Conservation (phyloP, 1,140 invertebrate genomes). For the Calephelis nemesis region DNA sequence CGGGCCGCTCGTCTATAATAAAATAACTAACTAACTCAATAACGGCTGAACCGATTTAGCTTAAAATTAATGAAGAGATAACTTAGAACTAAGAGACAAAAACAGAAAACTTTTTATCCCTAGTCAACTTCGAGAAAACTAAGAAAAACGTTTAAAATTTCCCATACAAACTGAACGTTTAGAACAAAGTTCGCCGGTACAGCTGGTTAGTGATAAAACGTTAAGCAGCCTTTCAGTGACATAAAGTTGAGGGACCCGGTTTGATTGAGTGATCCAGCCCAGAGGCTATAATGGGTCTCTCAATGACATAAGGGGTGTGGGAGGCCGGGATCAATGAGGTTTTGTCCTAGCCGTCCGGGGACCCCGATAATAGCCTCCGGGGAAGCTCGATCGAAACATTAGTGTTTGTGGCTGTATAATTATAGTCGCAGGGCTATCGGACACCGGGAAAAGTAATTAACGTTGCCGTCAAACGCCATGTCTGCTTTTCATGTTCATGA, state of each 20-base stretch:
- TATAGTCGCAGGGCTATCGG: conserved; percentile 1
- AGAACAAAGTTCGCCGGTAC: too few relatives aligned
- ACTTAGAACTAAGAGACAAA: too few relatives aligned
- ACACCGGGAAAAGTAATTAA: conserved; percentile 6
- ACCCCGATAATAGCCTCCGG: conserved; percentile 40
- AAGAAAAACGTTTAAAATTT: too few relatives aligned
- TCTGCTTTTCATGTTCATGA: background rate
- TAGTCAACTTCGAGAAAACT: too few relatives aligned
- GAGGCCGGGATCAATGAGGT: conserved; percentile 37
- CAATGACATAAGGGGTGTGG: conserved; percentile 39
- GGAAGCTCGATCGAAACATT: conserved; percentile 20
- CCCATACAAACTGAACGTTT: too few relatives aligned
- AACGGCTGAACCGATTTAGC: too few relatives aligned
- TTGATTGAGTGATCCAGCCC: conserved; percentile 60
- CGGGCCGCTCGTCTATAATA: too few relatives aligned
- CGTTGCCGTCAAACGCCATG: background rate
- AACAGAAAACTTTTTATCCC: too few relatives aligned
- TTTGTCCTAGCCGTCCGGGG: conserved; percentile 38
- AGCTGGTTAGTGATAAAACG: conserved; percentile 28
- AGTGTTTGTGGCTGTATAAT: conserved; percentile 1
- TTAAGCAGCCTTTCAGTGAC: conserved; percentile 47
- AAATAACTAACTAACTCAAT: too few relatives aligned
- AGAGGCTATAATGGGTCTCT: conserved; percentile 62
- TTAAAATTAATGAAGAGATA: too few relatives aligned
- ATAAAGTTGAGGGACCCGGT: conserved; percentile 62